These are phyloP conservation scores for Drosophila rubida DNA, from an alignment of 2,888 invertebrate genomes.

Conservation along the genomic window DNA sequence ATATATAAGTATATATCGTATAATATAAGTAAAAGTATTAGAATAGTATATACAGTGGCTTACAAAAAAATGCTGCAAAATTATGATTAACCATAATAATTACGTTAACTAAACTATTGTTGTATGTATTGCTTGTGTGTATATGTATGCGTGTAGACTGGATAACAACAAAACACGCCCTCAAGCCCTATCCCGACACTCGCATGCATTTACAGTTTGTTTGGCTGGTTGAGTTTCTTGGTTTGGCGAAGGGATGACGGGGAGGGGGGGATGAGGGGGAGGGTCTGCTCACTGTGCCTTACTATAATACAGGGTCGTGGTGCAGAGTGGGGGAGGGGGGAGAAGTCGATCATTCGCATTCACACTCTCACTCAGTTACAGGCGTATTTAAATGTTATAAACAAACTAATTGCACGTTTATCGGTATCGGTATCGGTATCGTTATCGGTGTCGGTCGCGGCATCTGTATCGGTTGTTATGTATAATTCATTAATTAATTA, in stretches of 20 bases:
- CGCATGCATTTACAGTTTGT: slow-evolving; percentile 56
- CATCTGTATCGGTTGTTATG: not conserved
- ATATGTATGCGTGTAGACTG: slow-evolving; percentile 52
- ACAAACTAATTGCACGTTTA: slow-evolving; percentile 61
- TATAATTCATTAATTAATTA: slow-evolving; percentile 39
- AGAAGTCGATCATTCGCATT: slow-evolving; percentile 33
- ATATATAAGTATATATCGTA: slow-evolving; percentile 2
- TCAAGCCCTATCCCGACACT: slow-evolving; percentile 31
- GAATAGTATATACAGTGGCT: slow-evolving; percentile 39
- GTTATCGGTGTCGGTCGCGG: not conserved
- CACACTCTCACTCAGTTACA: slow-evolving; percentile 37
- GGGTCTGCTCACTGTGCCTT: slow-evolving; percentile 7
- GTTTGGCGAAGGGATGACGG: too few species aligned
- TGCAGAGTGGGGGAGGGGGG: not conserved
- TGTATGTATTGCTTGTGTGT: slow-evolving; percentile 19
- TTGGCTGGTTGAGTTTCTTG: slow-evolving; percentile 9
- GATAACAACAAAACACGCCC: slow-evolving; percentile 60
- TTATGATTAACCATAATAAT: slow-evolving; percentile 29
- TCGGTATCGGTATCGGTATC: not conserved
- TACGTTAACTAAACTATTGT: slow-evolving; percentile 34
- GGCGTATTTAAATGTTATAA: slow-evolving; percentile 44
- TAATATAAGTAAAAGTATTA: slow-evolving; percentile 17
- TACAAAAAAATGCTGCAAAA: slow-evolving; percentile 56
- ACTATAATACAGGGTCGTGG: slow-evolving; percentile 53
- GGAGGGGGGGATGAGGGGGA: slow-evolving; percentile 2